A percentile compares a stretch with the other conserved stretches of the same genome.
Evolutionary conservation across 2,797 vertebrate genomes (phyloP).

Genomic region (Tragelaphus eurycerus): DNA sequence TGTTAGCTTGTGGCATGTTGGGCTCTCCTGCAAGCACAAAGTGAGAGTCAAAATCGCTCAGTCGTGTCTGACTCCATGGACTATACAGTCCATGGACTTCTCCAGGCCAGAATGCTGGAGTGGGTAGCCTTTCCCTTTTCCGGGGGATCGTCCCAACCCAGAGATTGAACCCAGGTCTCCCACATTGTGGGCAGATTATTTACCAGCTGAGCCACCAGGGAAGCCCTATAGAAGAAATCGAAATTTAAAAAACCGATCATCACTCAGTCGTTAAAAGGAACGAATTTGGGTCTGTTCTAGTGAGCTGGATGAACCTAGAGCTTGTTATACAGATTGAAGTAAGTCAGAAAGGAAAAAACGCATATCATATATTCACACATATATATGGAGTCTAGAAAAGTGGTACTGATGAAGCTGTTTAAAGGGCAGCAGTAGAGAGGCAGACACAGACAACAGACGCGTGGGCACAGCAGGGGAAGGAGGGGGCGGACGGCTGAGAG

Average conservation of each 20-base stretch:
- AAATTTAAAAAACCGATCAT: background rate
- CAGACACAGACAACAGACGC: background rate
- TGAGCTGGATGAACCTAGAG: background rate
- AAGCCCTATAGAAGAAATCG: background rate
- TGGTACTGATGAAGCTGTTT: background rate
- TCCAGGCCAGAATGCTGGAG: background rate
- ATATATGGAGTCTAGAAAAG: background rate
- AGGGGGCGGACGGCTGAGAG: background rate
- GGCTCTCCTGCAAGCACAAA: background rate
- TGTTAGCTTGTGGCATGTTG: too few relatives aligned
- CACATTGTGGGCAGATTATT: rapidly evolving
- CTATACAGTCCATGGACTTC: background rate
- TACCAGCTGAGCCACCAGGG: background rate
- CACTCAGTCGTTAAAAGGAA: background rate
- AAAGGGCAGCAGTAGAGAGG: background rate
- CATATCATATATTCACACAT: background rate
- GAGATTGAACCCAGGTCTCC: background rate
- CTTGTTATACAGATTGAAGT: background rate
- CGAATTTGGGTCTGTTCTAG: background rate
- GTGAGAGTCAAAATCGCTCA: background rate
- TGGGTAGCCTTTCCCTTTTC: background rate
- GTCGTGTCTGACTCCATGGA: background rate
- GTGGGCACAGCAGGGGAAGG: background rate
- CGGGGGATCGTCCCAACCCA: background rate
- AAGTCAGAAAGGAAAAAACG: background rate